Evolutionary conservation across 30 jellyfish, hydroid and myxozoan genomes (phyloP).

Genomic region (Morbakka virulenta): DNA sequence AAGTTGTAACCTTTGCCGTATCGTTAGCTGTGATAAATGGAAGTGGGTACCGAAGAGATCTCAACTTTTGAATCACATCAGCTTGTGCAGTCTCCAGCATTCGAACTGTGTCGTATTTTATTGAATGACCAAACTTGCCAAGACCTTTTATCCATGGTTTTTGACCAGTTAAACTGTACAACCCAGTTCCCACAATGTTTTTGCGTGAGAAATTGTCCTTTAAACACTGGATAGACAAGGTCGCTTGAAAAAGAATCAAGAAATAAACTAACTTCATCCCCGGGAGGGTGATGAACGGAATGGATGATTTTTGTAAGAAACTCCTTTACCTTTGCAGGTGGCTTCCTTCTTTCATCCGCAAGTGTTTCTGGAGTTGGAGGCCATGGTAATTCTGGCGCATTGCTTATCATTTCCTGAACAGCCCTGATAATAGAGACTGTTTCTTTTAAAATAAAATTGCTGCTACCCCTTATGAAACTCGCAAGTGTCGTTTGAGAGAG

Average conservation of each 20-base stretch:
- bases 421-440: background rate
- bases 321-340: too few species aligned
- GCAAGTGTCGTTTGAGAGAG: background rate
- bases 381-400: too few species aligned
- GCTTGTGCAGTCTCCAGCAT: too few species aligned
- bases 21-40: constrained; percentile 11
- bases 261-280: background rate
- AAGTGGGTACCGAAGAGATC: too few species aligned
- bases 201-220: constrained; percentile 11
- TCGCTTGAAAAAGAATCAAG: constrained; percentile 4
- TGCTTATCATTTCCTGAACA: background rate
- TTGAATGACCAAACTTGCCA: constrained; percentile 9
- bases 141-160: constrained; percentile 1
- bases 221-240: constrained; percentile 16
- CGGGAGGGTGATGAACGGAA: background rate
- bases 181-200: constrained; percentile 26
- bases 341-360: constrained; percentile 5
- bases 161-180: constrained; percentile 19
- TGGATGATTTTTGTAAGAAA: too few species aligned
- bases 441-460: background rate
- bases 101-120: too few species aligned
- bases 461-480: background rate
- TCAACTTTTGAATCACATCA: too few species aligned
- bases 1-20: background rate
- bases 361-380: too few species aligned